phyloP scores from a whole-genome alignment of 1,140 invertebrate genomes.

The Platyscapa corneri region DNA sequence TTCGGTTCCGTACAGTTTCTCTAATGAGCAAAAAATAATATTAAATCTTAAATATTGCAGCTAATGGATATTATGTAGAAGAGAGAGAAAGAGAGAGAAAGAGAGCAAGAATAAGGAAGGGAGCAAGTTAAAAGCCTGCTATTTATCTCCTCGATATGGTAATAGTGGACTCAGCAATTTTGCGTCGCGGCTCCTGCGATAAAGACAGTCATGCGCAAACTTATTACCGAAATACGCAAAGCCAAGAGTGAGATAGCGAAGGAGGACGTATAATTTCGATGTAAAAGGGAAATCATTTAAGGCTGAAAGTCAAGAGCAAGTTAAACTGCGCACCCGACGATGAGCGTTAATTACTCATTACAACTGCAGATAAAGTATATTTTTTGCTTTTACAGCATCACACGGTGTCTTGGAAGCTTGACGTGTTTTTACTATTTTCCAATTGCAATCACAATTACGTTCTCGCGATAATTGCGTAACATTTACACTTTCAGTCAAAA shows the following conservation, averaged over 20 bases:
- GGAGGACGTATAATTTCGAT: slow-evolving; percentile 29
- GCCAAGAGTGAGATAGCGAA: not conserved
- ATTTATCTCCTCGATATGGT: slow-evolving; percentile 67
- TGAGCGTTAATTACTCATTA: slow-evolving; percentile 58
- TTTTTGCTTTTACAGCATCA: not conserved
- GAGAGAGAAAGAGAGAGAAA: not conserved
- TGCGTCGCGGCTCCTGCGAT: slow-evolving; percentile 17
- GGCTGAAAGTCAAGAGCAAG: slow-evolving; percentile 5
- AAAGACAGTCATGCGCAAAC: slow-evolving; percentile 25
- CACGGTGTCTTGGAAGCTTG: not conserved
- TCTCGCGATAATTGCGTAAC: not conserved
- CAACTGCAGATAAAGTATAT: slow-evolving; percentile 49
- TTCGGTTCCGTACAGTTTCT: not conserved
- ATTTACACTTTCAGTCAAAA: not conserved
- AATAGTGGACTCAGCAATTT: slow-evolving; percentile 63
- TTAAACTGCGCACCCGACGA: not conserved
- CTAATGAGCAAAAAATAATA: not conserved
- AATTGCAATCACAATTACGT: not conserved
- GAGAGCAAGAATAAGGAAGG: not conserved
- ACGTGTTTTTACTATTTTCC: not conserved
- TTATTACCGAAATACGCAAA: slow-evolving; percentile 44
- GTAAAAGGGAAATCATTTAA: slow-evolving; percentile 28
- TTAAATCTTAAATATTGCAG: not conserved
- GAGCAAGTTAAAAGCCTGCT: slow-evolving; percentile 52
- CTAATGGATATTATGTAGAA: not conserved